Evolutionary conservation across 2,797 vertebrate genomes (phyloP).

Genomic region (Nyctalus aviator): DNA sequence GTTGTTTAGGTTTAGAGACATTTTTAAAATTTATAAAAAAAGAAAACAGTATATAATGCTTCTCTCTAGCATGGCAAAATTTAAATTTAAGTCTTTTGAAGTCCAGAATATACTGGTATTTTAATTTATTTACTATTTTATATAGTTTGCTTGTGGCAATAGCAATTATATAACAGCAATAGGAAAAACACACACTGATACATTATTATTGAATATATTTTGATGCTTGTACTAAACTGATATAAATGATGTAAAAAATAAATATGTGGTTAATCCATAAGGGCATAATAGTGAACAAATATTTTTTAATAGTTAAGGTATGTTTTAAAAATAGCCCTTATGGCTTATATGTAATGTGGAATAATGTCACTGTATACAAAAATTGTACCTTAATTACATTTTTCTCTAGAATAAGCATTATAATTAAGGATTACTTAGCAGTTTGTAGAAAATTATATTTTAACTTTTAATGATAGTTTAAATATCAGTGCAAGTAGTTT

Average conservation of each 20-base stretch:
- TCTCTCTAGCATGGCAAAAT: conserved; percentile 51
- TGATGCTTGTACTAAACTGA: conserved; percentile 13
- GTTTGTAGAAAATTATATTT: conserved; percentile 47
- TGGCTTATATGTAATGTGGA: neutral
- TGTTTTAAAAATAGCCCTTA: neutral
- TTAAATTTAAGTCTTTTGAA: conserved; percentile 66
- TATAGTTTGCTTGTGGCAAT: conserved; percentile 48
- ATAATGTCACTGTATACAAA: neutral
- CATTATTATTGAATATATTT: conserved; percentile 25
- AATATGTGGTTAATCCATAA: neutral
- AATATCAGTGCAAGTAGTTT: conserved; percentile 6
- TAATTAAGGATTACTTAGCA: conserved; percentile 19
- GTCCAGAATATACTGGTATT: conserved; percentile 44
- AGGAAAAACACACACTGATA: neutral
- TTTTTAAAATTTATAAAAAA: conserved; percentile 78
- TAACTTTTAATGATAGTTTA: conserved; percentile 58
- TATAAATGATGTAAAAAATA: neutral
- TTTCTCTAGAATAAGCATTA: conserved; percentile 5
- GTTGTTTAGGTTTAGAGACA: conserved; percentile 46
- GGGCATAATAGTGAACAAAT: neutral
- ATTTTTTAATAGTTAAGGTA: conserved; percentile 15
- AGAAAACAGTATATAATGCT: conserved; percentile 43
- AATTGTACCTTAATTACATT: neutral
- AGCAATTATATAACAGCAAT: conserved; percentile 43
- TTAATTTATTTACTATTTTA: conserved; percentile 61